Conservation (phyloP, 2,797 vertebrate species). For the Pyrrhura leucotis region DNA sequence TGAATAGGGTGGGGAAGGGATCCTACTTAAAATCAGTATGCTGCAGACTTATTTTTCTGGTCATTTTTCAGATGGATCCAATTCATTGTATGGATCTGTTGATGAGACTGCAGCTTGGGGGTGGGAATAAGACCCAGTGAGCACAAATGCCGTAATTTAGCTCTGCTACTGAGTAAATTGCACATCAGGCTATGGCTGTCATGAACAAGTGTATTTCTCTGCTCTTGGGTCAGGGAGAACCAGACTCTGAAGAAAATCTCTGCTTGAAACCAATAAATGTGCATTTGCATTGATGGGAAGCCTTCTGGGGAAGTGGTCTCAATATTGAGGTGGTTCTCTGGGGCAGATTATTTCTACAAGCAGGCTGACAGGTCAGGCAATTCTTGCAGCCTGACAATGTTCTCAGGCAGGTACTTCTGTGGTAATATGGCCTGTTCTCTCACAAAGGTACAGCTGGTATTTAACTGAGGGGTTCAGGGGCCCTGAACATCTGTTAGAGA, state of each 20-base stretch:
- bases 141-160: background rate
- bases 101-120: background rate
- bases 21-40: background rate
- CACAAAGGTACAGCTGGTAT: background rate
- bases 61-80: background rate
- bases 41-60: background rate
- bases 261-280: background rate
- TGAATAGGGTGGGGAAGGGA: background rate
- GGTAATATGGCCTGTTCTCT: background rate
- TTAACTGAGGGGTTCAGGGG: background rate
- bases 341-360: background rate
- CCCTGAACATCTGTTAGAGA: slow-evolving; percentile 32
- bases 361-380: background rate
- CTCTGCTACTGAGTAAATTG: background rate
- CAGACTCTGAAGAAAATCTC: background rate
- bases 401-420: background rate
- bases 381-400: background rate
- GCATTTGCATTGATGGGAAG: fast-evolving
- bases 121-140: background rate
- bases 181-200: background rate
- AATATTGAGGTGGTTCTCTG: background rate
- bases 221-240: background rate
- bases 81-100: background rate
- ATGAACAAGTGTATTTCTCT: background rate
- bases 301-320: background rate